Evolutionary conservation across 2,797 vertebrate species (phyloP).

Genomic region (Chelmon rostratus): DNA sequence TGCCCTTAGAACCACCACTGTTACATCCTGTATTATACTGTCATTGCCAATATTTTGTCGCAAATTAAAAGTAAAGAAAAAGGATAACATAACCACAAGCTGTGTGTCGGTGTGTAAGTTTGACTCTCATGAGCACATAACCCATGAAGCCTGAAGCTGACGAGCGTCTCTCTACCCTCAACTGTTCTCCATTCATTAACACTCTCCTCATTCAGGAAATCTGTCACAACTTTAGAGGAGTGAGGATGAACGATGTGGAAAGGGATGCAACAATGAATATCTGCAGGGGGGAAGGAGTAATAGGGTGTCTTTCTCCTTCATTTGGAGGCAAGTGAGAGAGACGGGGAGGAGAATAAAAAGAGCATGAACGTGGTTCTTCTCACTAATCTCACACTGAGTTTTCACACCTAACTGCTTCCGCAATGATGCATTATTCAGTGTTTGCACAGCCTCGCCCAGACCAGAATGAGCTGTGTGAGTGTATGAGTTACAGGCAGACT

Average conservation of each 20-base stretch:
- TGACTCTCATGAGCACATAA: slow-evolving; percentile 36
- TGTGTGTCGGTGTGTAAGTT: slow-evolving; percentile 43
- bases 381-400: slow-evolving; percentile 64
- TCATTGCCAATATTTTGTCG: slow-evolving; percentile 23
- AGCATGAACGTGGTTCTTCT: slow-evolving; percentile 55
- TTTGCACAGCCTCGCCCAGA: slow-evolving; percentile 64
- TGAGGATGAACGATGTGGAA: slow-evolving; percentile 42
- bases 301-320: slow-evolving; percentile 31
- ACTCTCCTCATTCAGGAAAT: slow-evolving; percentile 67
- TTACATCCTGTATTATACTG: background rate
- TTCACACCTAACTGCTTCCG: slow-evolving; percentile 67
- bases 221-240: slow-evolving; percentile 52
- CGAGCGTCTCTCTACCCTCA: slow-evolving; percentile 14
- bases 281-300: slow-evolving; percentile 20
- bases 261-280: slow-evolving; percentile 36
- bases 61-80: slow-evolving; percentile 53
- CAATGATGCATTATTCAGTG: slow-evolving; percentile 78
- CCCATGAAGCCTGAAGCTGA: slow-evolving; percentile 38
- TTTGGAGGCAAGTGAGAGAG: slow-evolving; percentile 35
- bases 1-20: background rate
- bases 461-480: slow-evolving; percentile 31
- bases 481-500: slow-evolving; percentile 29
- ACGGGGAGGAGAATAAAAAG: slow-evolving; percentile 46
- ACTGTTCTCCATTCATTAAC: slow-evolving; percentile 67
- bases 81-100: slow-evolving; percentile 43